A percentile compares a stretch with the other conserved stretches of the same genome.
These are phyloP conservation scores for Tenthredo mesomela DNA, from an alignment of 2,888 invertebrate species.

Conservation along the genomic window DNA sequence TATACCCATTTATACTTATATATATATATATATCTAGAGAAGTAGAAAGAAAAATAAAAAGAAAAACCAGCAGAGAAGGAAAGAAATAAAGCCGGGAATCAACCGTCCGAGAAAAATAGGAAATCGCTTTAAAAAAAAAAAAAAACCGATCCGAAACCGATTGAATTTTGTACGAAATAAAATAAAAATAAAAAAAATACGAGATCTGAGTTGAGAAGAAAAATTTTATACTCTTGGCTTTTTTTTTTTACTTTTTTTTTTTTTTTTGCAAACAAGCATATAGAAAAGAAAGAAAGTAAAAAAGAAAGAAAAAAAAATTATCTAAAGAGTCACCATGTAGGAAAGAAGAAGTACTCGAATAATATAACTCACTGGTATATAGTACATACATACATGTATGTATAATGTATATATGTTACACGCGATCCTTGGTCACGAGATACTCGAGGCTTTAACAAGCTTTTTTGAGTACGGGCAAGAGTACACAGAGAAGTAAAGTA, in stretches of 20 bases:
- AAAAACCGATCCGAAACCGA: not conserved
- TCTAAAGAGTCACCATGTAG: not conserved
- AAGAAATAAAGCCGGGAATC: not conserved
- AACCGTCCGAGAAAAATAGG: not conserved
- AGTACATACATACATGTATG: not conserved
- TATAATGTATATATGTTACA: not conserved
- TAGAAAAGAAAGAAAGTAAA: too few relatives aligned
- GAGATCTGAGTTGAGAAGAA: not conserved
- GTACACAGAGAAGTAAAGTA: not conserved
- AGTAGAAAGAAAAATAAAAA: not conserved
- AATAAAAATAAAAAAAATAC: not conserved
- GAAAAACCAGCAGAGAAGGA: not conserved
- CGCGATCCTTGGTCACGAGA: slow-evolving; percentile 55
- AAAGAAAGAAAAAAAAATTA: not conserved
- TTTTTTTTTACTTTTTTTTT: not conserved
- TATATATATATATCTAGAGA: too few relatives aligned
- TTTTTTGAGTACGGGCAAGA: slow-evolving; percentile 63
- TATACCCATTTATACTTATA: too few relatives aligned
- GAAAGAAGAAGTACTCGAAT: slow-evolving; percentile 2
- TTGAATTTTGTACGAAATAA: not conserved
- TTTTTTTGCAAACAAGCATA: not conserved
- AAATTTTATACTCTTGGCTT: not conserved
- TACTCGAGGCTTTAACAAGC: slow-evolving; percentile 68
- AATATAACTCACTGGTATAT: slow-evolving; percentile 14
- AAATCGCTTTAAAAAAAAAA: slow-evolving; percentile 13